These are phyloP conservation scores for Tupiocoris notatus DNA, from an alignment of 2,888 invertebrate species.

Conservation along the genomic window DNA sequence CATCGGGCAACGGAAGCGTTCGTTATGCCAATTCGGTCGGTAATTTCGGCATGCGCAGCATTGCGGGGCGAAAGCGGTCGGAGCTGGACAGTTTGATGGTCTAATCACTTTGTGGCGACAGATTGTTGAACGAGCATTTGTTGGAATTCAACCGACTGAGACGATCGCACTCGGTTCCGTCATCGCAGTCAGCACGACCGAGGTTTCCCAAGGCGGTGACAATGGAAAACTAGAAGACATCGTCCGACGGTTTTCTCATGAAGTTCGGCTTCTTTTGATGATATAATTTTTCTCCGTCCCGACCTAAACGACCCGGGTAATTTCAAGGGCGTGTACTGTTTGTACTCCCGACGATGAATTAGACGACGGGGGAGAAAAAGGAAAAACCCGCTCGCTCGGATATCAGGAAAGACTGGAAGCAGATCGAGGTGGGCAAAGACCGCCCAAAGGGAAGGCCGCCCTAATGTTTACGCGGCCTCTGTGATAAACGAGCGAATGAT, in stretches of 20 bases:
- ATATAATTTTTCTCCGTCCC: constrained; percentile 27
- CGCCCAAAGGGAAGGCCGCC: constrained; percentile 10
- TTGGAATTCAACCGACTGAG: too few relatives aligned
- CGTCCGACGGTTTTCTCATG: constrained; percentile 31
- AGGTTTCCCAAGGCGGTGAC: constrained; percentile 22
- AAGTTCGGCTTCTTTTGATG: constrained; percentile 39
- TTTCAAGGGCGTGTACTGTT: constrained; percentile 40
- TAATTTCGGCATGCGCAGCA: too few relatives aligned
- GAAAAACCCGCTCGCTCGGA: constrained; percentile 6
- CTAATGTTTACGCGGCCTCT: constrained; percentile 40
- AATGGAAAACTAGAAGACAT: constrained; percentile 13
- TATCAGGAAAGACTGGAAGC: constrained; percentile 8
- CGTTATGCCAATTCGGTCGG: too few relatives aligned
- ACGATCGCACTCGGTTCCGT: too few relatives aligned
- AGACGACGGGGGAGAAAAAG: constrained; percentile 4
- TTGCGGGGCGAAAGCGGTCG: too few relatives aligned
- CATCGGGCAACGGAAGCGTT: too few relatives aligned
- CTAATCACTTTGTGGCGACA: too few relatives aligned
- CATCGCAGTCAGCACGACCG: neutral
- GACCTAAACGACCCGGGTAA: constrained; percentile 15
- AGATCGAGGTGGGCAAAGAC: constrained; percentile 4
- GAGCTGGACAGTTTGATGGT: too few relatives aligned
- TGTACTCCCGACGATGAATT: constrained; percentile 6
- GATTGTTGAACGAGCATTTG: too few relatives aligned
- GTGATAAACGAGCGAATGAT: constrained; percentile 38